phyloP scores from a whole-genome alignment of 2,888 invertebrate species.

The Andrena flavipes region DNA sequence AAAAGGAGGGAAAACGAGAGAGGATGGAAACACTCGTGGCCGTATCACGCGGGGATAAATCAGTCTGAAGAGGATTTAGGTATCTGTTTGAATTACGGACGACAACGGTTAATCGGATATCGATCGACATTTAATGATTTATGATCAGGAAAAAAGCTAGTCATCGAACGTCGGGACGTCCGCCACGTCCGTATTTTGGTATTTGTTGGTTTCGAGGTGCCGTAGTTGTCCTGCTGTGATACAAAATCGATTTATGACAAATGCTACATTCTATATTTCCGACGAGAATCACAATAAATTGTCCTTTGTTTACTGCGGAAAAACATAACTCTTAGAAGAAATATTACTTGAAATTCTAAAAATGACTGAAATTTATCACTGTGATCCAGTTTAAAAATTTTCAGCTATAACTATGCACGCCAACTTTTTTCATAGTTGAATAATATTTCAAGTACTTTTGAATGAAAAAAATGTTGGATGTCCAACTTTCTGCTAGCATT shows the following conservation, averaged over 20 bases:
- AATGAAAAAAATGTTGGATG: too few species aligned
- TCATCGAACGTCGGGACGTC: conserved; percentile 27
- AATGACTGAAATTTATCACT: background rate
- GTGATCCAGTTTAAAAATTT: background rate
- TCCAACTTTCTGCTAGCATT: too few species aligned
- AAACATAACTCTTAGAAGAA: background rate
- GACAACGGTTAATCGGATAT: conserved; percentile 42
- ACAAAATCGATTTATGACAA: conserved; percentile 20
- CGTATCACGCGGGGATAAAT: conserved; percentile 41
- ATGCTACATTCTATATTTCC: conserved; percentile 2
- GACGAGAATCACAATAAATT: conserved; percentile 21
- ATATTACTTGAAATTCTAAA: background rate
- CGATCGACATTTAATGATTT: conserved; percentile 48
- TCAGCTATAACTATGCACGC: too few species aligned
- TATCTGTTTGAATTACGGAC: conserved; percentile 45
- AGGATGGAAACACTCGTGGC: conserved; percentile 14
- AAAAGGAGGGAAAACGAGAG: background rate
- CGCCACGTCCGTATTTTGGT: background rate
- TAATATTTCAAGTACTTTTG: too few species aligned
- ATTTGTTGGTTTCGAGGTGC: conserved; percentile 23
- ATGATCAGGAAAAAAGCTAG: conserved; percentile 29
- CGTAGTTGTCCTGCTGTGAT: background rate
- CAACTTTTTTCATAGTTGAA: too few species aligned
- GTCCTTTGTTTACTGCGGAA: background rate
- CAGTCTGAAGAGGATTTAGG: conserved; percentile 37